phyloP scores from a whole-genome alignment of 1,140 invertebrate genomes.

The Bombus turneri region DNA sequence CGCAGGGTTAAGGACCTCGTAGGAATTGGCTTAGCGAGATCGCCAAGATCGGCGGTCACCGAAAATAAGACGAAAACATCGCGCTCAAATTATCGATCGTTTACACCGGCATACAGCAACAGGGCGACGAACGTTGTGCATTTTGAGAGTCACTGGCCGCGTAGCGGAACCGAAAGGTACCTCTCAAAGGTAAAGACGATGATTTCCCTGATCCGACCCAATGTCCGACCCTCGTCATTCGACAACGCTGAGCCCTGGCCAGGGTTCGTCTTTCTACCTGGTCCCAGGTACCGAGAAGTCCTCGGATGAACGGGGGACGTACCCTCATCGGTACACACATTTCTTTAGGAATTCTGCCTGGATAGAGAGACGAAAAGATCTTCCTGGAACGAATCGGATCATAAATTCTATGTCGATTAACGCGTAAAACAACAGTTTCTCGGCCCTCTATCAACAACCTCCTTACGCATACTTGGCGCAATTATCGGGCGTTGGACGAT shows the following conservation, averaged over 20 bases:
- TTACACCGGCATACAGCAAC: not conserved
- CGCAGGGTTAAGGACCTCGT: slow-evolving; percentile 6
- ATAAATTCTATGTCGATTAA: not conserved
- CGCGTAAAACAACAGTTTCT: fast-evolving
- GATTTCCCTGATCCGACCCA: slow-evolving; percentile 40
- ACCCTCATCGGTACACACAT: not conserved
- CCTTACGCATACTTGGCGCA: fast-evolving
- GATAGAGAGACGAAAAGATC: too few species aligned
- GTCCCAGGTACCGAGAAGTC: slow-evolving; percentile 4
- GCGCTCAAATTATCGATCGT: slow-evolving; percentile 23
- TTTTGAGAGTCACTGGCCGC: slow-evolving; percentile 44
- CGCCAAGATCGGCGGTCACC: not conserved
- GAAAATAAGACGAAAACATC: not conserved
- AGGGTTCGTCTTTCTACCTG: slow-evolving; percentile 62
- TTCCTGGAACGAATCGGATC: not conserved
- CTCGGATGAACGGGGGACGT: slow-evolving; percentile 6
- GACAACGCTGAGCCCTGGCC: slow-evolving; percentile 23
- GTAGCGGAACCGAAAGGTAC: not conserved
- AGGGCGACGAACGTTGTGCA: fast-evolving
- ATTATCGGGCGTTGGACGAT: too few species aligned
- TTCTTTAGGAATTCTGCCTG: not conserved
- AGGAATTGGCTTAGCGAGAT: not conserved
- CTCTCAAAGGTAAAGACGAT: slow-evolving; percentile 3
- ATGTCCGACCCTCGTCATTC: slow-evolving; percentile 65
- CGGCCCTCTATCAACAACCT: fast-evolving